A percentile compares a stretch with the other conserved stretches of the same genome.
Conservation (phyloP, 1,140 invertebrate species). For the Eumeta japonica region DNA sequence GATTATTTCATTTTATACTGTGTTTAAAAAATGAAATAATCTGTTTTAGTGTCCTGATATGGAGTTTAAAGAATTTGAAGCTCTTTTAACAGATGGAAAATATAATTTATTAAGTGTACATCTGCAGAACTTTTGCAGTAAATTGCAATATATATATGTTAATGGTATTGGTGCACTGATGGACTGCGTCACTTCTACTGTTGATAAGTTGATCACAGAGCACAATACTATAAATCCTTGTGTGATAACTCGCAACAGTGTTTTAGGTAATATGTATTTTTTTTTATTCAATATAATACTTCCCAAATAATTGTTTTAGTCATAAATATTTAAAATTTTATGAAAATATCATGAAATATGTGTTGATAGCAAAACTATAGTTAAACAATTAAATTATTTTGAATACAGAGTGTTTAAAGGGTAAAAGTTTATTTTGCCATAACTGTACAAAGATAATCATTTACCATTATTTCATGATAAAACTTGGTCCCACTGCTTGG, state of each 20-base stretch:
- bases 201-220: slow-evolving; percentile 50
- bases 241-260: slow-evolving; percentile 49
- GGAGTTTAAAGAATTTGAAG: slow-evolving; percentile 53
- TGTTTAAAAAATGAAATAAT: background rate
- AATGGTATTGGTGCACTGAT: slow-evolving; percentile 51
- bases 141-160: slow-evolving; percentile 49
- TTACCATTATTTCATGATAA: no score
- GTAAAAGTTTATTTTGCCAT: no score
- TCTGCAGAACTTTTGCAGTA: slow-evolving; percentile 52
- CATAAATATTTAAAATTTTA: no score
- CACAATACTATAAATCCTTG: slow-evolving; percentile 36
- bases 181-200: slow-evolving; percentile 49
- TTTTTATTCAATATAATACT: no score
- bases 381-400: no score
- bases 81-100: slow-evolving; percentile 44
- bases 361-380: no score
- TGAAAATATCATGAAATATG: no score
- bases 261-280: slow-evolving; percentile 38
- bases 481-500: no score
- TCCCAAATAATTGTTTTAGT: no score
- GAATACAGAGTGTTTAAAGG: no score
- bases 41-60: slow-evolving; percentile 48
- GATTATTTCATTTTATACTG: slow-evolving; percentile 1
- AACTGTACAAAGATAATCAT: no score
- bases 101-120: slow-evolving; percentile 52